Evolutionary conservation across 2,797 vertebrate species (phyloP), one percentile per base, ranked within the genome.

Genomic region (Tadarida brasiliensis): DNA sequence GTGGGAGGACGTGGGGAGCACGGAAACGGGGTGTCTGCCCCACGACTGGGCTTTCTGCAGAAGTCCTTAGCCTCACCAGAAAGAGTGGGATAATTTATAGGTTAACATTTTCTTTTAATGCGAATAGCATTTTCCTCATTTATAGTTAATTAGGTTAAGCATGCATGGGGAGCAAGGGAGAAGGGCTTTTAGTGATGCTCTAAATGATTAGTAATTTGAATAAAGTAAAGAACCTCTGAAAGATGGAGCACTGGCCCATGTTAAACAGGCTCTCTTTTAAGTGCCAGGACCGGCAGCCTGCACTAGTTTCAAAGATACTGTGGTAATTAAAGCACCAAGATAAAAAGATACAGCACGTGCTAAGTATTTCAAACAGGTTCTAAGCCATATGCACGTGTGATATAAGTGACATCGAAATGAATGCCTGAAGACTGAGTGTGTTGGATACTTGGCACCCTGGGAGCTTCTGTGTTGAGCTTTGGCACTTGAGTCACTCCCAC

Each of bases 141-240:
- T 98, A 98, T 97, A 98, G 98, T 98, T 98, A 99, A 99, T 99
- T 99, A 98, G 98, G 98, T 98, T 98, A 98, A 98, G 97, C 98
- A 98, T 98, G 98, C 98, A 98, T 95, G 95, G 98, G 98, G 98
- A 98, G 97, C 82, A 0, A 98, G 98, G 98, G 98, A 98, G 97
- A 98, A 98, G 98, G 97, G 97, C 96, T 98, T 98, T 98, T 97
- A 97, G 98, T 97, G 96, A 98, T 96, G 97, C 98, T 98, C 97
- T 98, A 98, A 98, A 97, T 71, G 98, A 98, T 98, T 98, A 98
- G 98, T 97, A 98, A 98, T 98, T 98, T 98, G 98, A 98, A 98
- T 98, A 97, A 98, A 98, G 98, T 97, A 97, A 98, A 98, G 97
- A 98, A 95, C 93, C 98, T 98, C 94, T 97, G 86, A 97, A 98